A percentile compares a stretch with the other conserved stretches of the same genome.
Conservation (phyloP, 2,797 vertebrate genomes). For the Poeciliopsis infans region DNA sequence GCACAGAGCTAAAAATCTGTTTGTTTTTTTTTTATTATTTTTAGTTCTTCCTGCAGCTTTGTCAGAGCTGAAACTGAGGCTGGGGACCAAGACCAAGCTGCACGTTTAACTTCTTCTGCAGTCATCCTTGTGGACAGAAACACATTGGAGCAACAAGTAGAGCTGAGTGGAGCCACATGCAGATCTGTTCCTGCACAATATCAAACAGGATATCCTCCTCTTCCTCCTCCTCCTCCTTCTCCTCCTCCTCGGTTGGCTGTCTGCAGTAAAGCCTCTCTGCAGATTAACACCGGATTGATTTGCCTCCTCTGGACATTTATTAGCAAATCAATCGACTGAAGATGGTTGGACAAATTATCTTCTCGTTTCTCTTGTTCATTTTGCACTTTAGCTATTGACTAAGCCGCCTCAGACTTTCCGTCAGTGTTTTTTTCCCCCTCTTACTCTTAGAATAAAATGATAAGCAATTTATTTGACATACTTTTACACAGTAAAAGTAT, state of each 20-base stretch:
- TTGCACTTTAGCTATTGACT: conserved; percentile 42
- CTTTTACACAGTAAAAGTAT: background rate
- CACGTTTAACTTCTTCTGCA: conserved; percentile 45
- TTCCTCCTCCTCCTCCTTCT: background rate
- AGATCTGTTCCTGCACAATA: background rate
- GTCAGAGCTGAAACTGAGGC: conserved; percentile 68
- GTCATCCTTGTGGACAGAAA: background rate
- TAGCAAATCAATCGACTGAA: conserved; percentile 43
- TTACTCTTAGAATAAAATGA: conserved; percentile 1
- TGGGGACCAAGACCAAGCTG: conserved; percentile 43
- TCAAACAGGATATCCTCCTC: background rate
- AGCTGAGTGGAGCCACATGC: background rate
- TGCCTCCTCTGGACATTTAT: conserved; percentile 26
- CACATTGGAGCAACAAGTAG: background rate
- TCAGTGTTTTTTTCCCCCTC: conserved; percentile 12
- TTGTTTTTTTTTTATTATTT: background rate
- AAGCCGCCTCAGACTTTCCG: background rate
- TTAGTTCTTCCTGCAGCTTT: conserved; percentile 38
- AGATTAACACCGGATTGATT: conserved; percentile 64
- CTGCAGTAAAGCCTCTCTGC: conserved; percentile 28
- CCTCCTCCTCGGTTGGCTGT: conserved; percentile 20
- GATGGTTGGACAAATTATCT: conserved; percentile 45
- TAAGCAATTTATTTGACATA: background rate
- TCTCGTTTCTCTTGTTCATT: conserved; percentile 39
- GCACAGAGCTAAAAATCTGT: background rate